Evolutionary conservation across 2,797 vertebrate species (phyloP).

Genomic region (Tauraco hartlaubi): DNA sequence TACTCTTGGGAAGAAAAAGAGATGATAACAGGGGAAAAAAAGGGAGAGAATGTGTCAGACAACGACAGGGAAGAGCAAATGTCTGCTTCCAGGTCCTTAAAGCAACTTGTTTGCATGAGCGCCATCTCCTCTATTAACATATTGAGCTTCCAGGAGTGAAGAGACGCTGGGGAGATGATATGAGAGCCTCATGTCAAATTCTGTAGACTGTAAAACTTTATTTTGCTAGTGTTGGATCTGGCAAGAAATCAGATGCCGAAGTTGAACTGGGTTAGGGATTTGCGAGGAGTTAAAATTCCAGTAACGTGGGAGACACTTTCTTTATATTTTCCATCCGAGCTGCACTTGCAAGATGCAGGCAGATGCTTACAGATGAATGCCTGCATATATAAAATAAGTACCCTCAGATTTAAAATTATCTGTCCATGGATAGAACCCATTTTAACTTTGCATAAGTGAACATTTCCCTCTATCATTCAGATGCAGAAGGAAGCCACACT

Average conservation of each 20-base stretch:
- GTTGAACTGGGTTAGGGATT: neutral
- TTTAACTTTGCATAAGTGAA: neutral
- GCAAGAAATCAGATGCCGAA: neutral
- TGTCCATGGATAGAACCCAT: neutral
- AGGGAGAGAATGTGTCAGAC: neutral
- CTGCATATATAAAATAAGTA: neutral
- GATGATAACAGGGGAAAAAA: neutral
- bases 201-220: neutral
- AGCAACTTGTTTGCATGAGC: neutral
- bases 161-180: neutral
- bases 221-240: neutral
- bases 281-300: constrained; percentile 19
- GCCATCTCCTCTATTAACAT: neutral
- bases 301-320: neutral
- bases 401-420: constrained; percentile 17
- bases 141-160: neutral
- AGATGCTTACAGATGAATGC: neutral
- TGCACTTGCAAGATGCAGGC: constrained; percentile 3
- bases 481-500: neutral
- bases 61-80: neutral
- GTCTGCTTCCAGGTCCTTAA: neutral
- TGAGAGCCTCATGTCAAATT: neutral
- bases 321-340: neutral
- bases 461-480: neutral
- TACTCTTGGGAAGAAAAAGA: neutral